A percentile compares a stretch with the other conserved stretches of the same genome.
Conservation (phyloP, 2,888 invertebrate genomes). For the Chrysolina americana region DNA sequence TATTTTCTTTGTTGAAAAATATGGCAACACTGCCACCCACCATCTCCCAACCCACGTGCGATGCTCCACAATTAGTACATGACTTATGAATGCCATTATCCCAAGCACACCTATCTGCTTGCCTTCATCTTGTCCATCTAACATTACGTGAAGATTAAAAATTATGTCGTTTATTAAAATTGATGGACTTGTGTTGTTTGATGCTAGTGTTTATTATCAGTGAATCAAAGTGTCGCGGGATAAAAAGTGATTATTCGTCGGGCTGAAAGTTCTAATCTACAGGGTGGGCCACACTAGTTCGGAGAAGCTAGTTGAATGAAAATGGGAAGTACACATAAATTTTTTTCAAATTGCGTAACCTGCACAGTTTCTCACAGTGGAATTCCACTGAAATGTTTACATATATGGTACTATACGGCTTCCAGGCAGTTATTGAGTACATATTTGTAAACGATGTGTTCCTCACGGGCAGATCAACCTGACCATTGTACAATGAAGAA, state of each 20-base stretch:
- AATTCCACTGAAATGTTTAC: too few species aligned
- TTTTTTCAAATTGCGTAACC: too few species aligned
- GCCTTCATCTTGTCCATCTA: slow-evolving; percentile 53
- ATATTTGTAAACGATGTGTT: too few species aligned
- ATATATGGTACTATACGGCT: too few species aligned
- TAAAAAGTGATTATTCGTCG: slow-evolving; percentile 5
- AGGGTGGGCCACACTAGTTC: background rate
- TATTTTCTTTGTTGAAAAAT: background rate
- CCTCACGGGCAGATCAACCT: too few species aligned
- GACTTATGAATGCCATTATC: slow-evolving; percentile 57
- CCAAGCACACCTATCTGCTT: slow-evolving; percentile 54
- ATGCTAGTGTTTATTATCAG: slow-evolving; percentile 32
- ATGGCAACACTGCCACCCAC: slow-evolving; percentile 27
- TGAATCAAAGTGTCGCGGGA: slow-evolving; percentile 24
- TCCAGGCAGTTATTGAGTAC: too few species aligned
- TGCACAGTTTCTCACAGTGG: too few species aligned
- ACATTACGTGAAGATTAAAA: slow-evolving; percentile 52
- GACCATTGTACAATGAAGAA: too few species aligned
- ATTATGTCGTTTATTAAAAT: slow-evolving; percentile 50
- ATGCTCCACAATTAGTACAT: slow-evolving; percentile 52
- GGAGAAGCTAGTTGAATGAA: background rate
- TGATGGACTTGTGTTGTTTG: slow-evolving; percentile 45
- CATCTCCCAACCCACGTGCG: slow-evolving; percentile 25
- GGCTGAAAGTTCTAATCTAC: background rate
- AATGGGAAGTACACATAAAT: too few species aligned